Evolutionary conservation across 92 coral and sea anemone genomes (phyloP).

Genomic region (Parazoanthus atlanticus): DNA sequence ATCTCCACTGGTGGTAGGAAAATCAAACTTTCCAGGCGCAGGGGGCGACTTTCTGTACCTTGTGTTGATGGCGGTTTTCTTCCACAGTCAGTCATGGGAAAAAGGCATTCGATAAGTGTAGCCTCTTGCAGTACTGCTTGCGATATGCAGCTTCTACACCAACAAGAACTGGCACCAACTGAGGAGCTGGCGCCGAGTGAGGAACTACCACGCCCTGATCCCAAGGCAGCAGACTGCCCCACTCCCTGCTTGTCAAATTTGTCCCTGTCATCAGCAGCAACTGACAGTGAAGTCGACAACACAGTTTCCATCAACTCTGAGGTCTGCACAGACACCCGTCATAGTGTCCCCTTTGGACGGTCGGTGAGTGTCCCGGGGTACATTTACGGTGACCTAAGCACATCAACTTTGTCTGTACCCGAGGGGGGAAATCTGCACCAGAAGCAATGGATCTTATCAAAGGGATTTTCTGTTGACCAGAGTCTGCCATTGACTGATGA

Average conservation of each 20-base stretch:
- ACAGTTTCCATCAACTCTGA: background rate
- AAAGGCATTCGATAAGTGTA: constrained; percentile 1
- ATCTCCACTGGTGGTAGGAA: constrained; percentile 6
- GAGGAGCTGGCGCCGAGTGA: background rate
- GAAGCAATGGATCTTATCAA: constrained; percentile 1
- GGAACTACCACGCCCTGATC: background rate
- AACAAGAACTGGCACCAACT: background rate
- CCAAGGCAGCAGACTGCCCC: background rate
- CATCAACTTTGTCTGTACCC: constrained; percentile 1
- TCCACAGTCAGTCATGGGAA: constrained; percentile 13
- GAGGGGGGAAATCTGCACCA: background rate
- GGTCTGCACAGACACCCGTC: background rate
- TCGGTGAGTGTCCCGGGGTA: constrained; percentile 31
- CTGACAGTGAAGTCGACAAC: background rate
- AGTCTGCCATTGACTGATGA: constrained; percentile 21
- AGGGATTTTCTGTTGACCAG: constrained; percentile 32
- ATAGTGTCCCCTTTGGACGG: constrained; percentile 2
- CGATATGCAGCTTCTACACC: background rate
- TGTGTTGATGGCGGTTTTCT: background rate
- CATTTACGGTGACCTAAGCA: background rate
- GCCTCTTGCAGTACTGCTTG: background rate
- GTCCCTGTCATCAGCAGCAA: constrained; percentile 25
- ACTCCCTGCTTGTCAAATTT: constrained; percentile 13
- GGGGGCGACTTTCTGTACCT: constrained; percentile 24
- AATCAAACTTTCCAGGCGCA: constrained; percentile 6